Base-by-base conservation (phyloP, 2,888 invertebrate genomes). In the Erebia epiphron region DNA sequence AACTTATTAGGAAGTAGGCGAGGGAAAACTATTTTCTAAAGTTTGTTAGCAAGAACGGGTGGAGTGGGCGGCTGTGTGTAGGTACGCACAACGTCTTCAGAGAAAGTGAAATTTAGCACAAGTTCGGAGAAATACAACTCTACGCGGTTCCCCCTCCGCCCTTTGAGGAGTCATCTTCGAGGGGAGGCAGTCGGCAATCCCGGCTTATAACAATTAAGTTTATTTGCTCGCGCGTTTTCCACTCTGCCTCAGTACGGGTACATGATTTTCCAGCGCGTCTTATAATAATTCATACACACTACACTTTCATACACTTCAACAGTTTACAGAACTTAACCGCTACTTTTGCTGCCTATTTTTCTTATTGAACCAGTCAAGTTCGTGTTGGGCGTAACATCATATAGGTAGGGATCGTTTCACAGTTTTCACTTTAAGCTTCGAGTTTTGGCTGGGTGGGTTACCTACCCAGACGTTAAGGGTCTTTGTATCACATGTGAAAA, bases 41-140 rank as follows among this genome's bases (percentile, higher is more conserved):
- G 86, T 88, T 87, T 81, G 82, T 83, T 79, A 81, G 83, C 72
- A 75, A 79, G 82, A 79, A 80, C 75, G 84, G 85, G 85, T 80
- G 76, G 80, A 78, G 81, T 87, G 85, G 90, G 91, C 87, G 85
- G 89, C 85, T 90, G 86, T 88, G 87, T 90, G 88, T 54, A 54
- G 54, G 54, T 90, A 92, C 92, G 91, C 91, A 92, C 87, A 88
- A 78, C 90, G 89, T 92, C 93, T 92, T 92, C 86, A 85, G 88
- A 89, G 93, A 93, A 93, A 93, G 93, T 92, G 93, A 93, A 93
- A 93, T 92, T 93, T 92, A 90, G 92, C 90, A 87, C 92, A 91
- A 93, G 90, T 92, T 92, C 86, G 90, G 90, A 89, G 92, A 89
- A 92, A 92, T 90, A 91, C 92, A 91, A 91, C 89, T 84, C 83